phyloP scores from a whole-genome alignment of 2,113 vertebrate genomes.

The Planiliza haematocheilus region DNA sequence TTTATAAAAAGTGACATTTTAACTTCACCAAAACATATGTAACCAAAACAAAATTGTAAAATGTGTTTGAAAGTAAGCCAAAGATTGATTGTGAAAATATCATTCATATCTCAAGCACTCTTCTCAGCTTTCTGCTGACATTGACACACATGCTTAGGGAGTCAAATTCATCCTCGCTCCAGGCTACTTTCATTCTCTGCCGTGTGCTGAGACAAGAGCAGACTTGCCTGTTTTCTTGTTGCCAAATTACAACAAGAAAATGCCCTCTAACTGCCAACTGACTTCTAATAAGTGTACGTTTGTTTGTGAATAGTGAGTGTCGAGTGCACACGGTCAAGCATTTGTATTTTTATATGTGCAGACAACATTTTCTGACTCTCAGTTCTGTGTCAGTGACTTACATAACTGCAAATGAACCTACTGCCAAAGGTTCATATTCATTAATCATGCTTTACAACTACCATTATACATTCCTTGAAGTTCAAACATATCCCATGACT shows the following conservation, averaged over 20 bases:
- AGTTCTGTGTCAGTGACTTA: not conserved
- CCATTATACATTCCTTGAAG: constrained; percentile 50
- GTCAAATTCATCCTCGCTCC: constrained; percentile 46
- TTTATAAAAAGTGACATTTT: not conserved
- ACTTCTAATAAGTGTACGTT: constrained; percentile 23
- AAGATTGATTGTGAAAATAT: constrained; percentile 10
- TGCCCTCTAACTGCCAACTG: constrained; percentile 52
- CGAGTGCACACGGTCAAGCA: not conserved
- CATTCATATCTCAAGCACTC: constrained; percentile 1
- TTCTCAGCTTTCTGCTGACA: constrained; percentile 40
- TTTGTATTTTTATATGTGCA: constrained; percentile 4
- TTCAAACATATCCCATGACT: constrained; percentile 30
- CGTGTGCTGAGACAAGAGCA: constrained; percentile 64
- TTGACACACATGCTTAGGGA: constrained; percentile 45
- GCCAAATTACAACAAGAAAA: constrained; percentile 38
- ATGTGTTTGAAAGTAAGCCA: not conserved
- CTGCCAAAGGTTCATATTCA: constrained; percentile 13
- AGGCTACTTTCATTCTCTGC: constrained; percentile 58
- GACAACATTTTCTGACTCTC: constrained; percentile 2
- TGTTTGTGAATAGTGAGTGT: not conserved
- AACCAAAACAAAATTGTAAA: constrained; percentile 17
- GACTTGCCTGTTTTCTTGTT: constrained; percentile 71
- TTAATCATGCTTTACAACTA: constrained; percentile 45
- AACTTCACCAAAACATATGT: constrained; percentile 10
- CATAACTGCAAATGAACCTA: constrained; percentile 17